Evolutionary conservation across 2,113 vertebrate genomes (phyloP), one percentile per base, ranked within the genome.

Genomic region (Misgurnus mizolepis): DNA sequence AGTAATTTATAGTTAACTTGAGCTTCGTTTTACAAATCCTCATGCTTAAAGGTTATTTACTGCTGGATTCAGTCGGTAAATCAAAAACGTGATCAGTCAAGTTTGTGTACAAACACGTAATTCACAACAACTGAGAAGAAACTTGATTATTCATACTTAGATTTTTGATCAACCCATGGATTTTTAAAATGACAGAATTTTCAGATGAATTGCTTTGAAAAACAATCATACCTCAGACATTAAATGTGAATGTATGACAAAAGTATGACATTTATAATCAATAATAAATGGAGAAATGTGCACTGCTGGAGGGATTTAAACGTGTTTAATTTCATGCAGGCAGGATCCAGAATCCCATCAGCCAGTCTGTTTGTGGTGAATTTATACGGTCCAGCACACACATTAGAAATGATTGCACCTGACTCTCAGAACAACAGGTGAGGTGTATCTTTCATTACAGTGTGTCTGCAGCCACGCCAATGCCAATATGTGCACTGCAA

Each of bases 341-440:
- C 94, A 1, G 94, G 94, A 66, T 92, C 94, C n/a, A 91, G 75
- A 43, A 93, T 95, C 58, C 93, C 94, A 41, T 88, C 89, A 50
- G 93, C 93, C 76, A 91, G 89, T 64, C 90, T 95, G 82, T 93
- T 93, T 81, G 93, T 95, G 68, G 93, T 95, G 82, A 95, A 94
- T 83, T 88, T 95, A 39, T 94, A 93, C 14, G 93, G 93, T 61
- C 91, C 91, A 12, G 90, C 92, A 68, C 93, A 94, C 86, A 91
- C 91, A 47, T 85, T 94, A 86, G 91, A 95, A 87, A 92, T 95
- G 88, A 87, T 91, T 60, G 93, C 93, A 74, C 93, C 93, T 0
- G 93, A 94, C 85, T 88, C 89, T 39, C 88, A 94, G 81, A 84
- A 90, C 68, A 78, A 85, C 90, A 95, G 93, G 94, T 95, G 88